Base-by-base conservation (phyloP, 2,797 vertebrate genomes). In the Poliocrania exsul region DNA sequence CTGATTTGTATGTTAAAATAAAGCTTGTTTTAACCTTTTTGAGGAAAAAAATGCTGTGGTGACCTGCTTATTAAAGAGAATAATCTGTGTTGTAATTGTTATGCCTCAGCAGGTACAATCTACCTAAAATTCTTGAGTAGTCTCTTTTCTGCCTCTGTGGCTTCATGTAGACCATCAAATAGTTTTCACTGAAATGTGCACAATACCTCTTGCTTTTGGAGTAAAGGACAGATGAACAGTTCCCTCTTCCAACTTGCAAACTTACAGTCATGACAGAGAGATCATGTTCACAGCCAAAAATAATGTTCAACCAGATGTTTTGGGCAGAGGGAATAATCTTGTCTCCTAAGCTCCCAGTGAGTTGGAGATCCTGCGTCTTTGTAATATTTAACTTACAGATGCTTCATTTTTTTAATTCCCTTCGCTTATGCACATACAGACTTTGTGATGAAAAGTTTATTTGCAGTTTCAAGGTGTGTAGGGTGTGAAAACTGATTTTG, bases 1-100 rank as follows among this genome's bases (percentile, higher is more conserved):
- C 37, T 77, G 66, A 88, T 81, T 81, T 95, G 29, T 96, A 86
- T 57, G 24, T 95, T 88, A 72, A 91, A 97, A 97, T 97, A 97
- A 97, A 97, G 66, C 49, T 81, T 75, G 44, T 54, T 93, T 83
- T 53, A 88, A 91, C 81, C 37, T 81, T 81, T 92, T 61, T 23
- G 38, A 75, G 19, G 75, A 88, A 49, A 58, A 62, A 79, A 58
- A 13, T 4, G 8, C 12, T 90, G 26, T 95, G 37, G 17, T 85
- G 35, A 38, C 25, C 6, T 74, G 4, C 28, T 91, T 92, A n/a
- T 25, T 88, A 72, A 81, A 65, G 23, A 44, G 26, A 66, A 23
- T 57, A 40, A 65, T 50, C 25, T 72, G 10, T 58, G 5, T 49
- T 73, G 26, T 28, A 62, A 11, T 77, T 66, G 26, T 79, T 74